Percentiles rank a stretch among this genome's conserved stretches.
phyloP scores from a whole-genome alignment of 2,797 vertebrate genomes.

The Alfaro cultratus region DNA sequence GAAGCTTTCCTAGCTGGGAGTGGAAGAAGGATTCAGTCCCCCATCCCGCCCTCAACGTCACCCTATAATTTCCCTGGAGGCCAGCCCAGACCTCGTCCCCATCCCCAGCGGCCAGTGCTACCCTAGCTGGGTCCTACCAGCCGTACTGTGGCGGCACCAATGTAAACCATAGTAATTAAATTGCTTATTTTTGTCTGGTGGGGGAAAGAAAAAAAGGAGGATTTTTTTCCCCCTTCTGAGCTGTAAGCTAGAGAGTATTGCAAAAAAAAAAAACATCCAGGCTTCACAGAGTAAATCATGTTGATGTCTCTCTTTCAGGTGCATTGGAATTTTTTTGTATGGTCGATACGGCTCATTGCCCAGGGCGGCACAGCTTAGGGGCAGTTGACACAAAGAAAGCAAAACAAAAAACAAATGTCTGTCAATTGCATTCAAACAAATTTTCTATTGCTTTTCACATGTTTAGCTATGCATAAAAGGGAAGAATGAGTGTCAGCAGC shows the following conservation, averaged over 20 bases:
- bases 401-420: background rate
- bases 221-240: conserved; percentile 47
- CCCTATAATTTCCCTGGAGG: conserved; percentile 80
- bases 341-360: background rate
- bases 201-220: conserved; percentile 28
- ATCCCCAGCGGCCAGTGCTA: conserved; percentile 75
- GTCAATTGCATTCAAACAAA: background rate
- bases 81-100: conserved; percentile 69
- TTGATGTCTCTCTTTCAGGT: conserved; percentile 76
- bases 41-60: conserved; percentile 42
- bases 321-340: background rate
- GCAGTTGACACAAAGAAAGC: background rate
- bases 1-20: conserved; percentile 51
- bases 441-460: background rate
- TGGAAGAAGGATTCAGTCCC: conserved; percentile 47
- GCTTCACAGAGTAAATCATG: conserved; percentile 60
- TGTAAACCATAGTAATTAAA: conserved; percentile 81
- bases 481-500: background rate
- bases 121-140: conserved; percentile 78
- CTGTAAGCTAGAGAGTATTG: conserved; percentile 69
- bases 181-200: conserved; percentile 79
- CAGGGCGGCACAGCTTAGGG: background rate
- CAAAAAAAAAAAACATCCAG: conserved; percentile 64
- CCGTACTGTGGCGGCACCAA: conserved; percentile 64
- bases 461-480: background rate